Conservation (phyloP, 2,888 invertebrate genomes). For the Xanthorhoe designata region DNA sequence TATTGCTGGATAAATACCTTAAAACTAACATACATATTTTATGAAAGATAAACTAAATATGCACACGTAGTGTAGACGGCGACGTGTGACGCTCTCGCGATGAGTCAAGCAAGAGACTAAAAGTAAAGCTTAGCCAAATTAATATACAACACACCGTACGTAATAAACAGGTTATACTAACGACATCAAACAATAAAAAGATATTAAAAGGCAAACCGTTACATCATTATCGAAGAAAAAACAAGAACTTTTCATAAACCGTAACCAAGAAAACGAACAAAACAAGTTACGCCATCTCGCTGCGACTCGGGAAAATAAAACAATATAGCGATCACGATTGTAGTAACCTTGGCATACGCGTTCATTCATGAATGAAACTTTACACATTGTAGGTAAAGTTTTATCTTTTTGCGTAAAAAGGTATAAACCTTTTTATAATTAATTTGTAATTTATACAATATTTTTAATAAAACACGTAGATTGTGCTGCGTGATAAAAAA, state of each 20-base stretch:
- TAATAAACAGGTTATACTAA: background rate
- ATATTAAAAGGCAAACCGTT: background rate
- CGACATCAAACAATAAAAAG: conserved; percentile 4
- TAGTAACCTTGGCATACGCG: conserved; percentile 63
- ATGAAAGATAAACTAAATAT: no score
- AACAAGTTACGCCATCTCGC: conserved; percentile 65
- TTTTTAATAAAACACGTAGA: no score
- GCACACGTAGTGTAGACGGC: no score
- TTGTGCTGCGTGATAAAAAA: no score
- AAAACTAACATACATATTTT: no score
- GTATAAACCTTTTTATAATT: no score
- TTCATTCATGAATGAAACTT: conserved; percentile 40
- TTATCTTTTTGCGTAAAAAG: background rate
- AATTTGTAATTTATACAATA: no score
- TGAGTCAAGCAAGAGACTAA: no score
- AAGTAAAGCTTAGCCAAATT: no score
- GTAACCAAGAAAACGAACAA: conserved; percentile 45
- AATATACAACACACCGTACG: background rate
- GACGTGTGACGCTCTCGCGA: no score
- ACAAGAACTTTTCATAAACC: conserved; percentile 19
- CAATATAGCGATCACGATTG: conserved; percentile 38
- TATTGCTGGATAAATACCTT: no score
- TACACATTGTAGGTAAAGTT: background rate
- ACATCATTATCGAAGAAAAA: background rate
- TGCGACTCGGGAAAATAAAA: conserved; percentile 53